Evolutionary conservation across 2,888 invertebrate species (phyloP), one percentile per base, ranked within the genome.

Genomic region (Baccha elongata): DNA sequence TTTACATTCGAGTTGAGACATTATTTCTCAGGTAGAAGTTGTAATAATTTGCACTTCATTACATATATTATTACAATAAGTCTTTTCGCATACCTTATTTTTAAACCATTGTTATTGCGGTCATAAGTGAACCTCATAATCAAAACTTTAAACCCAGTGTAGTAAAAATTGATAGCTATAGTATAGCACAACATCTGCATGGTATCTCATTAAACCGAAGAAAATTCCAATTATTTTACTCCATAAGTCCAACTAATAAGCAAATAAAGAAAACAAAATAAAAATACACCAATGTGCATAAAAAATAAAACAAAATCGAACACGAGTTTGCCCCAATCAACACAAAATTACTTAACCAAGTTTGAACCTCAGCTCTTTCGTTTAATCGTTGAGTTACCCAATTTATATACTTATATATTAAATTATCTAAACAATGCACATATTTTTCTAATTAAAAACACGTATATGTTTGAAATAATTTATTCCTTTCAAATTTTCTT

Each of bases 331-430:
- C 32, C 37, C 21, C 42, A 42, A 60, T 40, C 60, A 44, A 17
- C 3, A 60, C 1, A 29, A 17, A 60, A 60, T 60, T 60, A 60
- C 60, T 60, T 52, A 64, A 64, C 55, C 48, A 10, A 60, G 80
- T 81, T 75, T 75, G 69, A 50, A 60, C 21, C 15, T 19, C 75
- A 81, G 52, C 75, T 81, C 80, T 81, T 81, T 75, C 46, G 52
- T 71, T 65, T 81, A 15, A 8, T 19, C 21, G 13, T 50, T 67
- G 13, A 37, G 48, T 78, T 78, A 65, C 58, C 42, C 26, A 71
- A 72, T 65, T 40, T 55, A n/a, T n/a, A n/a, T n/a, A n/a, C n/a
- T n/a, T n/a, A n/a, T n/a, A n/a, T n/a, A n/a, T n/a, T n/a, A n/a
- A n/a, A n/a, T n/a, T n/a, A n/a, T n/a, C n/a, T n/a, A n/a, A n/a